Evolutionary conservation across 2,113 vertebrate species (phyloP), one percentile per base, ranked within the genome.

Genomic region (Acinonyx jubatus): DNA sequence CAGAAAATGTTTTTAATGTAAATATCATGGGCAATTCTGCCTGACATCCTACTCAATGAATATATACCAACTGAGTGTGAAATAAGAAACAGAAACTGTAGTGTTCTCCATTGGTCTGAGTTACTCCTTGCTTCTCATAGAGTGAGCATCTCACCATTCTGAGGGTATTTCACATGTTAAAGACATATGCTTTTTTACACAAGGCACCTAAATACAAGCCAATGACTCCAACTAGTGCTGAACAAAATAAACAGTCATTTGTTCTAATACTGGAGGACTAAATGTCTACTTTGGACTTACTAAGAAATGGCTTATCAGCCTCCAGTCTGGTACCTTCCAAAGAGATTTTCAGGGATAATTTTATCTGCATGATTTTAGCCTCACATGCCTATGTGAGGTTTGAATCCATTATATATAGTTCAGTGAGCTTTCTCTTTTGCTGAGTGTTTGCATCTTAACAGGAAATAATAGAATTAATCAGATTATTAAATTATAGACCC

Each of bases 1-100:
- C 81, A 94, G 38, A 96, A 93, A 90, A 65, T 87, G 86, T 90
- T 92, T 94, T 88, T 93, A 85, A 57, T 95, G 25, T 94, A 86
- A 92, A 83, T 80, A 85, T 50, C 10, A 45, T 63, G 45, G 52
- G 71, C 63, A 85, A 15, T 78, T 66, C 93, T 74, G 12, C 92
- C 48, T n/a, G 13, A 48, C 63, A 29, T 79, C 38, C 63, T 52
- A 89, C 73, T 95, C 82, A 74, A 7, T 38, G 71, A 91, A 14
- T 52, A 63, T 73, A 50, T 89, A 45, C 73, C 38, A 5, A 66
- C 36, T 94, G 57, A 92, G 33, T 83, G 7, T 90, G 85, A 71
- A 88, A 57, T 81, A 31, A 85, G 66, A 96, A 94, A 68, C 36
- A 52, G 27, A 82, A 45, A 68, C 29, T 88, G n/a, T 69, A 79